Base-by-base conservation (phyloP, 2,113 vertebrate genomes). In the Elephantulus edwardii region DNA sequence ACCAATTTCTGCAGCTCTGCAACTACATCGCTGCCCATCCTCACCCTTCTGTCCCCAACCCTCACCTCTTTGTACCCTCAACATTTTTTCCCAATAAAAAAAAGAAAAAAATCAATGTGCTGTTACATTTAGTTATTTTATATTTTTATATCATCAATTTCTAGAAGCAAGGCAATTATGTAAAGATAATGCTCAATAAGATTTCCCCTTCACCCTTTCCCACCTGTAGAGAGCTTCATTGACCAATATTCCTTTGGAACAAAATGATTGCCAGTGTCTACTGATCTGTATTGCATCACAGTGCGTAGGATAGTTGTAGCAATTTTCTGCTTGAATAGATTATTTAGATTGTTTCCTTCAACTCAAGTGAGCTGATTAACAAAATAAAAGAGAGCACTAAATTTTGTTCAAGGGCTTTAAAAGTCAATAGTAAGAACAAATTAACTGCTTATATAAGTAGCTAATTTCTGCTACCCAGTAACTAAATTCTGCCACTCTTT, bases 361-460 rank as follows among this genome's bases (percentile, higher is more conserved):
- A 88, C 72, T 88, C 58, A 62, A 77, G 33, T n/a, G 30, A 81
- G 71, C 20, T 82, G 77, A 86, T 85, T 93, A 94, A 85, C 19
- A 91, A 50, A 64, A 94, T 89, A 83, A 96, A 89, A 90, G 33
- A 50, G 56, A 88, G 35, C 46, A 58, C 42, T 81, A 82, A 90
- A 86, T 76, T 81, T 56, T 82, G 35, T 84, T 89, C 42, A 75
- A 84, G 79, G 50, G 62, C 16, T 33, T 90, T 91, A 70, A 66
- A 92, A 90, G 70, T 92, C 84, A 92, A 88, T 62, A 77, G 44
- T 70, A 44, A 90, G 52, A 82, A 79, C 35, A 92, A 91, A 91
- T 89, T 82, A 85, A 58, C 70, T 95, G 90, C 79, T 78, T 84
- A 66, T 17, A 48, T 40, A 88, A 70, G 38, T 6, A 68, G 38